A percentile compares a stretch with the other conserved stretches of the same genome.
phyloP scores from a whole-genome alignment of 2,888 invertebrate species.

The Chrysolina oricalcia region DNA sequence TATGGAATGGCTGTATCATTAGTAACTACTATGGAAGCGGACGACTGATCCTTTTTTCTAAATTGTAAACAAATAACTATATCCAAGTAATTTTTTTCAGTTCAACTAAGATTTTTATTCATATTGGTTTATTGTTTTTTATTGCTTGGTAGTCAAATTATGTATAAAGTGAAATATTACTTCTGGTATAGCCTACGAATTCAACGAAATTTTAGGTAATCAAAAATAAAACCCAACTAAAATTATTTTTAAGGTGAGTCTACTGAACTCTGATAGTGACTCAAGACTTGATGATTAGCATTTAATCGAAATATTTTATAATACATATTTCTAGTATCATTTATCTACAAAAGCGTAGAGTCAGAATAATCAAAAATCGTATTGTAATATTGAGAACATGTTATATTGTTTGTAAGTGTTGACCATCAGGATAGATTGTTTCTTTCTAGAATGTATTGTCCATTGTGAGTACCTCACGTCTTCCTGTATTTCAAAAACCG shows the following conservation, averaged over 20 bases:
- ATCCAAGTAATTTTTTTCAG: too few species aligned
- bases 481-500: too few species aligned
- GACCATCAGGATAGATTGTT: too few species aligned
- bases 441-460: too few species aligned
- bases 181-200: slow-evolving; percentile 20
- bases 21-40: background rate
- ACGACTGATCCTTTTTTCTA: background rate
- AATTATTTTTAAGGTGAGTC: slow-evolving; percentile 17
- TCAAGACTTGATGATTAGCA: slow-evolving; percentile 25
- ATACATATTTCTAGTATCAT: background rate
- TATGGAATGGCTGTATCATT: background rate
- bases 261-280: slow-evolving; percentile 29
- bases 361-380: background rate
- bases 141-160: background rate
- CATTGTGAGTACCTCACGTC: too few species aligned
- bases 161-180: background rate
- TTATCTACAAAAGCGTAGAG: background rate
- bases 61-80: background rate
- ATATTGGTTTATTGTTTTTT: background rate
- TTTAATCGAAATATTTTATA: slow-evolving; percentile 42
- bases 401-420: too few species aligned
- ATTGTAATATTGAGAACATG: background rate
- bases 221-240: slow-evolving; percentile 43
- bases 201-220: slow-evolving; percentile 24
- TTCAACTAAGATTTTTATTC: too few species aligned